Conservation (phyloP, 1,140 invertebrate genomes). For the Leptopilina clavipes region DNA sequence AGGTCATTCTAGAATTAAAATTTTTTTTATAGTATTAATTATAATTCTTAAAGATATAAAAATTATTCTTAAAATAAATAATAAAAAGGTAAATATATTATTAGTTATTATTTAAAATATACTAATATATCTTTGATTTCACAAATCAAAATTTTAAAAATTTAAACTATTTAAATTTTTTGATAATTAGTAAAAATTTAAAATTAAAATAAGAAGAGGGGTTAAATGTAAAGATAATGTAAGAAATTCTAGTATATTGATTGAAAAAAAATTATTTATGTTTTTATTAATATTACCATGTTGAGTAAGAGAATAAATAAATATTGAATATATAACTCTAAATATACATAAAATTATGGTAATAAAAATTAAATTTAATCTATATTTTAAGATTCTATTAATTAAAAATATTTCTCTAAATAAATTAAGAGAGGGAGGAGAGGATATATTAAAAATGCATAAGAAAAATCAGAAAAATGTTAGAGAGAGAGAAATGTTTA, state of each 20-base stretch:
- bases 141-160: slow-evolving; percentile 79
- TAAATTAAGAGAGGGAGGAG: slow-evolving; percentile 66
- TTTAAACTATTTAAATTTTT: slow-evolving; percentile 79
- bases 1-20: slow-evolving; percentile 43
- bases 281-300: slow-evolving; percentile 74
- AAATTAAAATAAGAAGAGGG: slow-evolving; percentile 78
- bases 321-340: slow-evolving; percentile 57
- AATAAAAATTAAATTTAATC: slow-evolving; percentile 73
- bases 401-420: slow-evolving; percentile 77
- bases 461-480: slow-evolving; percentile 79
- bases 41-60: too few species aligned
- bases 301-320: slow-evolving; percentile 76
- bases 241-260: slow-evolving; percentile 76
- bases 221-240: slow-evolving; percentile 78
- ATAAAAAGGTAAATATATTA: slow-evolving; percentile 34
- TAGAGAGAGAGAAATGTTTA: slow-evolving; percentile 61
- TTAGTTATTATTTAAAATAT: slow-evolving; percentile 69
- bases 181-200: slow-evolving; percentile 76
- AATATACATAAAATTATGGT: slow-evolving; percentile 64
- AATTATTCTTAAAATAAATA: slow-evolving; percentile 46
- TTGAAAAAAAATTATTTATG: slow-evolving; percentile 67
- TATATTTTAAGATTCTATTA: slow-evolving; percentile 74
- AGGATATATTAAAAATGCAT: slow-evolving; percentile 70
- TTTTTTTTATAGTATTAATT: too few species aligned
- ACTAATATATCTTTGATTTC: slow-evolving; percentile 74